Base-by-base conservation (phyloP, 2,888 invertebrate genomes). In the Hesperia comma region DNA sequence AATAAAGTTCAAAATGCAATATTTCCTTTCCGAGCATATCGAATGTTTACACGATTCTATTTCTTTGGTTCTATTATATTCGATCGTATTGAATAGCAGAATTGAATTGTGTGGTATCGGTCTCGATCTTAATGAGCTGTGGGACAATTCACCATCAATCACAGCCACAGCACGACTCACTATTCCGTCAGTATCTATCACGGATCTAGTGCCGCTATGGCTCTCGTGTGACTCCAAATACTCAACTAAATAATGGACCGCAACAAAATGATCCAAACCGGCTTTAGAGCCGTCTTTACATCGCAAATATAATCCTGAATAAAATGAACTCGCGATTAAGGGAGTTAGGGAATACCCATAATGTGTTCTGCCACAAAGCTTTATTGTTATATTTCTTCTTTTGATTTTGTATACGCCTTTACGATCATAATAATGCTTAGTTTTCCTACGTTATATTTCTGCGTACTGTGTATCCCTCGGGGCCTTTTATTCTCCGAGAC, bases 111-210 rank as follows among this genome's bases (percentile, higher is more conserved):
- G 46, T 46, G 7, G 46, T 46, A 46, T 46, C 46, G 6, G 17
- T 7, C 46, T 6, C n/a, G 17, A 46, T 46, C 46, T 46, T 17
- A 46, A 46, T 46, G 17, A 46, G 46, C 8, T 46, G 17, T 8
- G 0, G 46, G 15, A 46, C 46, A 46, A 46, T 46, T 8, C 46
- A 46, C 15, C 46, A 46, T 46, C 46, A 46, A 46, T 46, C 46
- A 46, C 17, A 17, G 17, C 17, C 6, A 8, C 46, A 17, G 46
- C 46, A 46, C 46, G 17, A 17, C 15, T 17, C 46, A 46, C 15
- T 17, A 17, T 7, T 46, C 46, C 8, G 46, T 17, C 17, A 17
- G 46, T 46, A 46, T 46, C 17, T 46, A 46, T 46, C 46, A 46
- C 46, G 8, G 17, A 46, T 46, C 17, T 46, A 17, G 8, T 17